These are phyloP conservation scores for Drosophila ercepeae DNA, from an alignment of 1,140 invertebrate genomes.

Conservation along the genomic window DNA sequence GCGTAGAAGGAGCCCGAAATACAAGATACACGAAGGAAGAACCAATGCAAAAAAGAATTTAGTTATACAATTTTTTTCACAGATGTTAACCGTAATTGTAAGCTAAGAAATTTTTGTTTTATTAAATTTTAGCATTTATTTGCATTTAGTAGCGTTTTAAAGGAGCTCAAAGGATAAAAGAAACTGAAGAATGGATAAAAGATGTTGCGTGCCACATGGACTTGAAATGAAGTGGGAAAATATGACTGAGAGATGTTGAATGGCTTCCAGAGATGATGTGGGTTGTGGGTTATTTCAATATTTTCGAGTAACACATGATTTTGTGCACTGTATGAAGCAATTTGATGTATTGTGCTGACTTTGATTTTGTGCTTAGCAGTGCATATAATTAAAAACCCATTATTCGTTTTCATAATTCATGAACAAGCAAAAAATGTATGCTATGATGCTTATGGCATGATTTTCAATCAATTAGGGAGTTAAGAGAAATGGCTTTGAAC, in stretches of 20 bases:
- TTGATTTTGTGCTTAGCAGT: constrained; percentile 66
- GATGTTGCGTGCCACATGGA: constrained; percentile 59
- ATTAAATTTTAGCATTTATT: constrained; percentile 79
- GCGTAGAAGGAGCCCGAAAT: constrained; percentile 3
- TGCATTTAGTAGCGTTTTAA: constrained; percentile 62
- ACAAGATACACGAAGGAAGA: constrained; percentile 31
- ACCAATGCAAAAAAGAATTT: constrained; percentile 62
- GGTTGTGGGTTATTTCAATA: constrained; percentile 17
- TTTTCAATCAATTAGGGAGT: constrained; percentile 46
- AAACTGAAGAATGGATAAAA: constrained; percentile 39
- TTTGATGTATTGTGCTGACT: constrained; percentile 43
- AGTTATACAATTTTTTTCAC: constrained; percentile 38
- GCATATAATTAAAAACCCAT: constrained; percentile 61
- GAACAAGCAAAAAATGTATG: constrained; percentile 27
- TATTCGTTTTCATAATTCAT: constrained; percentile 41
- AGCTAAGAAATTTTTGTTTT: constrained; percentile 62
- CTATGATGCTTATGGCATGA: constrained; percentile 31
- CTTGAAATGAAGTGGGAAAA: constrained; percentile 3
- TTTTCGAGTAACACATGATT: not conserved
- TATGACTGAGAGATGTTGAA: constrained; percentile 19
- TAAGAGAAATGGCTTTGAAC: constrained; percentile 46
- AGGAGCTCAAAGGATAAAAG: constrained; percentile 30
- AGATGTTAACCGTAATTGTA: constrained; percentile 53
- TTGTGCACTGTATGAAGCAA: constrained; percentile 11
- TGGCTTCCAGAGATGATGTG: constrained; percentile 6